Conservation (phyloP, 2,113 vertebrate genomes). For the Nannobrachium achirus region DNA sequence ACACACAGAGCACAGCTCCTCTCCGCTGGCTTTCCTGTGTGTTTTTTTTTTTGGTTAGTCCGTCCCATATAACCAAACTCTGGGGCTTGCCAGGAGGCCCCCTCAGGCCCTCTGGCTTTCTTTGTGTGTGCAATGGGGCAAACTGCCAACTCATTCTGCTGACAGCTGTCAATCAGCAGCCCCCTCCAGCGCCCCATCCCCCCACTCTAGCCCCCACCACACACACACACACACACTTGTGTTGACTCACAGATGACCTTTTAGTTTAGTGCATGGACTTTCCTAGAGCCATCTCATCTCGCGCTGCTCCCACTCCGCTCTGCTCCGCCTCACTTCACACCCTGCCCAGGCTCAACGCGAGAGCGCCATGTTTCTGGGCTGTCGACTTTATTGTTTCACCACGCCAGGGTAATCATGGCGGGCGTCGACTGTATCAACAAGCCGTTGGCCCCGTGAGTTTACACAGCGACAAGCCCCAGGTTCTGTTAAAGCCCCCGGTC, state of each 20-base stretch:
- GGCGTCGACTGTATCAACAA: constrained; percentile 60
- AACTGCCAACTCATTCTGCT: constrained; percentile 53
- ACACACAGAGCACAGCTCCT: not conserved
- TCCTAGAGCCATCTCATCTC: constrained; percentile 40
- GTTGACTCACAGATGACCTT: constrained; percentile 59
- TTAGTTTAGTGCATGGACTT: constrained; percentile 51
- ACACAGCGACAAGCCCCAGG: not conserved
- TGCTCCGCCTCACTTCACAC: constrained; percentile 50
- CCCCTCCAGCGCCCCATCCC: constrained; percentile 27
- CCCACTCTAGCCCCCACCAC: constrained; percentile 18
- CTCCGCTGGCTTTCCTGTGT: not conserved
- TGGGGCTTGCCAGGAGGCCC: constrained; percentile 10
- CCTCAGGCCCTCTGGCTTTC: constrained; percentile 31
- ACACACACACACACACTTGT: constrained; percentile 14
- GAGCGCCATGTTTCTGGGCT: constrained; percentile 5
- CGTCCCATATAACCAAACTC: constrained; percentile 34
- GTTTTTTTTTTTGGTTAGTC: too few relatives aligned
- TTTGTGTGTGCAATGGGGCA: constrained; percentile 32
- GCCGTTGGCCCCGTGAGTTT: constrained; percentile 35
- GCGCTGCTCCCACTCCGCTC: constrained; percentile 27
- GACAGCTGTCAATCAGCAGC: constrained; percentile 70
- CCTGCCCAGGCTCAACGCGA: constrained; percentile 21
- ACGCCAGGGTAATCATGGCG: constrained; percentile 36
- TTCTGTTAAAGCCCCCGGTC: too few relatives aligned
- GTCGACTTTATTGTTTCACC: constrained; percentile 54